Evolutionary conservation across 1,140 invertebrate genomes (phyloP), one percentile per base, ranked within the genome.

Genomic region (Arctopsyche grandis): DNA sequence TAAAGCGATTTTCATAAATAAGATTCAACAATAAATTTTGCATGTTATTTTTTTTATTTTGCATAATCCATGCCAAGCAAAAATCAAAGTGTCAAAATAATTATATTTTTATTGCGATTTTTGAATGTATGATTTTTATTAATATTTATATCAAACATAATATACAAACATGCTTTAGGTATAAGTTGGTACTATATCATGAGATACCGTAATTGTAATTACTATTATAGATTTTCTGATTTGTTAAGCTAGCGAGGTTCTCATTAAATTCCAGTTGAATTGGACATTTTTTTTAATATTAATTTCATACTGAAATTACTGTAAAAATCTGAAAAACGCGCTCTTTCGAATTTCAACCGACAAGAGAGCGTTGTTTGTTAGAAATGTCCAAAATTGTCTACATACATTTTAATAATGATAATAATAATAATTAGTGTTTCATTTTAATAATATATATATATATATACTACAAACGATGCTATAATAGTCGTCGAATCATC

Each of bases 1-100:
- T 92, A 88, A 90, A 84, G 78, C 78, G 80, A 81, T 24, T 76
- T 10, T 63, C 46, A 63, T 7, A 38, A 56, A 74, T 22, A 16
- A 19, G 60, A 66, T 26, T 16, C 24, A 26, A 22, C 46, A 14
- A 44, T n/a, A n/a, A 38, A 12, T 63, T 44, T 63, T 76, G 56
- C 56, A 76, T 76, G 58, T 76, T n/a, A n/a, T n/a, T 63, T 56
- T 46, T 38, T 74, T 76, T 76, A 56, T 43, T 58, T 76, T 76
- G 74, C 74, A 29, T 63, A 76, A 19, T 63, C 38, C 48, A 48
- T 56, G 70, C 46, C 46, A 29, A 66, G 63, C 63, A 66, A 66
- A 63, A 63, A 63, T 63, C 58, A 63, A 43, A 26, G 74, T 76
- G 74, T 76, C 74, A 76, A 76, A 76, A 63, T 74, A 5, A 74